Evolutionary conservation across 2,888 invertebrate species (phyloP), one percentile per base, ranked within the genome.

Genomic region (Noctuana brunneofusca): DNA sequence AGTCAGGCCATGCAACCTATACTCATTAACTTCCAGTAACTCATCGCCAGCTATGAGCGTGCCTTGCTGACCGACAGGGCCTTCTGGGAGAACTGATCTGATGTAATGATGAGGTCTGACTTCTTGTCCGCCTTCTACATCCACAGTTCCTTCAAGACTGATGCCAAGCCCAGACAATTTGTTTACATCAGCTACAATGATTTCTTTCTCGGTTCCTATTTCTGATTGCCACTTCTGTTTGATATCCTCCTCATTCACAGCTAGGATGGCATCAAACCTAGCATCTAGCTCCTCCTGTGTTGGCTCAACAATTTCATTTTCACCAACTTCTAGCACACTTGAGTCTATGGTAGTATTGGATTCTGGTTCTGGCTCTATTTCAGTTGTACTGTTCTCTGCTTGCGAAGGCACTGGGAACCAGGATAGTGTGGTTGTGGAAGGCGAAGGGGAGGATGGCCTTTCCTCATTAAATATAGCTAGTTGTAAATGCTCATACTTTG

Each of bases 41-140:
- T 99, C 99, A 85, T 99, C 99, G 12, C 99, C 99, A 60, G 98
- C 97, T 75, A 94, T 93, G n/a, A 99, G 92, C 64, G 94, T 94
- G 1, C 97, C 97, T 80, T 98, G 97, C 71, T 95, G 94, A 1
- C 98, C 99, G 0, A 99, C 98, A 0, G 99, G 99, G 3, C 99
- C 99, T 79, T 99, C 98, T 8, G 97, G 96, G 65, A 99, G 93
- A 71, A 99, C 98, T 32, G 98, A 97, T 70, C 99, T 94, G 75
- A 99, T 99, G 81, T 98, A 99, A 90, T 99, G 99, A 90, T 99
- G 99, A n/a, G 99, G 99, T 72, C 98, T 94, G 43, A 98, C 95
- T 92, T 99, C 99, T 71, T 96, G 94, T 2, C 99, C 99, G 73
- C 97, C 96, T 89, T 99, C 99, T 22, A 99, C 98, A 80, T 99